phyloP scores from a whole-genome alignment of 2,797 vertebrate genomes.

The Ptychobarbus kaznakovi region DNA sequence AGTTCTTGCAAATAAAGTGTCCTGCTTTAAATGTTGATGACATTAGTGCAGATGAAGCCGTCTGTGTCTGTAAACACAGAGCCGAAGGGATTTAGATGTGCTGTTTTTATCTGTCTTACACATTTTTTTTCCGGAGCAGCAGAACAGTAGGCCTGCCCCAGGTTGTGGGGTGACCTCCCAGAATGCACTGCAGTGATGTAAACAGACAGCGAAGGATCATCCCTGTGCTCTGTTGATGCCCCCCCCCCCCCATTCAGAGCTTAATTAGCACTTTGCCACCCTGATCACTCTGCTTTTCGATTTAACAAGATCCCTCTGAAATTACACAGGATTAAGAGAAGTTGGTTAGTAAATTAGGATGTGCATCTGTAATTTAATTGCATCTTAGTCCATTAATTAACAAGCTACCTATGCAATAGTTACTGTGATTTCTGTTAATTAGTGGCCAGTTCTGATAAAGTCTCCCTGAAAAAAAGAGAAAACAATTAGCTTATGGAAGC shows the following conservation, averaged over 20 bases:
- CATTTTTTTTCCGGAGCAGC: conserved; percentile 16
- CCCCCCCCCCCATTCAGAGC: conserved; percentile 77
- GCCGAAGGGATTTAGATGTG: conserved; percentile 47
- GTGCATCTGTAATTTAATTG: conserved; percentile 87
- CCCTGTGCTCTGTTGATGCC: conserved; percentile 66
- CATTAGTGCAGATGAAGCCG: conserved; percentile 35
- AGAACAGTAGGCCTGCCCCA: conserved; percentile 58
- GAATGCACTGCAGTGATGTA: conserved; percentile 67
- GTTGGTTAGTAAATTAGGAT: conserved; percentile 83
- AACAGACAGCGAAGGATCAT: conserved; percentile 66
- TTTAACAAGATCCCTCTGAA: conserved; percentile 85
- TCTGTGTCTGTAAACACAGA: conserved; percentile 46
- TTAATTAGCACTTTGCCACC: conserved; percentile 83
- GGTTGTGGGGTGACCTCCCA: conserved; percentile 69
- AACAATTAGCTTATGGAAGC: conserved; percentile 82
- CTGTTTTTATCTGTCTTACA: conserved; percentile 44
- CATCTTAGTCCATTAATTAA: conserved; percentile 85
- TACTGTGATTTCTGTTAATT: conserved; percentile 85
- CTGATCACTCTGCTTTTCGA: conserved; percentile 77
- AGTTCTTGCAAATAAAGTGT: conserved; percentile 34
- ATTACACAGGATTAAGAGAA: conserved; percentile 86
- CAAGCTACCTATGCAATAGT: conserved; percentile 85
- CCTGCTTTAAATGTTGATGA: conserved; percentile 25
- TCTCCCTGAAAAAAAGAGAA: conserved; percentile 81
- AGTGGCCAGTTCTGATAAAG: conserved; percentile 80